These are phyloP conservation scores for Pygoscelis antarcticus DNA, from an alignment of 2,113 vertebrate genomes.

Conservation along the genomic window DNA sequence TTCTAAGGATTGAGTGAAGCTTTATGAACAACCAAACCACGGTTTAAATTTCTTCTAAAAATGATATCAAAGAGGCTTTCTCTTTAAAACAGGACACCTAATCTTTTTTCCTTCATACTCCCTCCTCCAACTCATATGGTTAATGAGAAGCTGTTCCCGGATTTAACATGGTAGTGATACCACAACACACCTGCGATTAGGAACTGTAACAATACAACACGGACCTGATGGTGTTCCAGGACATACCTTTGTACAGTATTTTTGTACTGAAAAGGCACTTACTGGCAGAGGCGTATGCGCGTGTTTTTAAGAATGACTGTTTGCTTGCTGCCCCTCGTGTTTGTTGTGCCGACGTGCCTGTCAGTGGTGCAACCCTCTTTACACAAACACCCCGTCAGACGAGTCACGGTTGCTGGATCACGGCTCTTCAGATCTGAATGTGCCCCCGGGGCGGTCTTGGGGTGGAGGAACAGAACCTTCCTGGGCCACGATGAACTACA, in stretches of 20 bases:
- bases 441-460: background rate
- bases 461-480: background rate
- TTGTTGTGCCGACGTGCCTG: slow-evolving; percentile 28
- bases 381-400: background rate
- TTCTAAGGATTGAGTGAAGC: background rate
- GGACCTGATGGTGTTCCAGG: background rate
- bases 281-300: background rate
- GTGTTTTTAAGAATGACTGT: background rate
- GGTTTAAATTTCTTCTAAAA: background rate
- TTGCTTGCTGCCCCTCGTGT: slow-evolving; percentile 7
- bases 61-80: background rate
- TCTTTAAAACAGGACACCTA: background rate
- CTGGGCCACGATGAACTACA: background rate
- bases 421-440: background rate
- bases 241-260: background rate
- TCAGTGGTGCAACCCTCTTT: slow-evolving; percentile 41
- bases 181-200: background rate
- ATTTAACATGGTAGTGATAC: background rate
- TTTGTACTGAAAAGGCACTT: background rate
- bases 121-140: background rate
- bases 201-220: background rate
- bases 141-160: background rate
- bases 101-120: background rate
- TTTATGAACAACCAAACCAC: background rate
- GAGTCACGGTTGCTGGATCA: slow-evolving; percentile 12